Evolutionary conservation across 92 coral and sea anemone species (phyloP), one percentile per base, ranked within the genome.

Genomic region (Isaurus tuberculatus): DNA sequence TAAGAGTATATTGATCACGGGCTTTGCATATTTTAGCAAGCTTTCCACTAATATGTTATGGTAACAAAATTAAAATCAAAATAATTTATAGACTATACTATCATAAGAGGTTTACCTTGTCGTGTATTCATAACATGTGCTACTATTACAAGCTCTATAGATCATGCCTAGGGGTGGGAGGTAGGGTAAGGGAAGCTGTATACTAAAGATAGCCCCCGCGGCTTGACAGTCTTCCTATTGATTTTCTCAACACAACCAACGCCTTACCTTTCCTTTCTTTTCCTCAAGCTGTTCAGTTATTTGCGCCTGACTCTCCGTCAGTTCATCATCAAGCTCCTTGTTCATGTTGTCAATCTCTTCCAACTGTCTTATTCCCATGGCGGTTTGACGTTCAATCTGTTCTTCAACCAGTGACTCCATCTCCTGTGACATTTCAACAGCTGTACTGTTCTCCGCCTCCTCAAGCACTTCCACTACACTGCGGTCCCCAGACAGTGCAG

Each of bases 251-350:
- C 5, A 36, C 8, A 16, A 43, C 4, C 29, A 43, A 8, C 7
- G 66, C 37, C 68, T 58, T 25, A 94, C 99, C 99, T 96, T 96
- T 72, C 86, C 67, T 86, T 92, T 96, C 90, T 96, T 98, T 28
- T 94, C 91, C 32, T 91, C 93, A 32, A 96, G 94, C 83, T 94
- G 93, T 30, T 90, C 87, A 8, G 83, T 89, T 67, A 96, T 88
- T 64, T 91, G 86, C 20, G 83, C 23, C 19, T 90, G 91, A 27
- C 79, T 92, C 15, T 74, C 69, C 32, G 42, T 65, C 81, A 83
- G 73, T 73, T 89, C 93, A 51, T 70, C 70, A 51, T 84, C 87
- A 13, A 94, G 89, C 17, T 86, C 94, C 37, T 90, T 69, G 60
- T 90, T 91, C 81, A 91, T 65, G 16, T 79, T 83, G 5, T 81